A percentile compares a stretch with the other conserved stretches of the same genome.
Conservation (phyloP, 1,140 invertebrate genomes). For the Drosophila sechellia region DNA sequence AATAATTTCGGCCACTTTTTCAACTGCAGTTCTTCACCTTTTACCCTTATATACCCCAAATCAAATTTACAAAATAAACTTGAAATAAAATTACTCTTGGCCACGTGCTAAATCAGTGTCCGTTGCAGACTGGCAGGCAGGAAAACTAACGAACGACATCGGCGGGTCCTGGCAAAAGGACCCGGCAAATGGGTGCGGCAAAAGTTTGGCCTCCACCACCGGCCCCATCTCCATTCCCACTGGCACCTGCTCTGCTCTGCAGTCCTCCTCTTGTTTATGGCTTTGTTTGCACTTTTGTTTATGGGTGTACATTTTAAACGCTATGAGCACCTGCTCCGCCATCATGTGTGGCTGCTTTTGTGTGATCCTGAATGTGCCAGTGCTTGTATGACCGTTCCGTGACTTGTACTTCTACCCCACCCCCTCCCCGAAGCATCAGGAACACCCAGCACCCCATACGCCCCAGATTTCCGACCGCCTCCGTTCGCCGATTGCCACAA, state of each 20-base stretch:
- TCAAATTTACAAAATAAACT: slow-evolving; percentile 1
- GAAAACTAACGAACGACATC: slow-evolving; percentile 42
- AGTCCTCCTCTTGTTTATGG: slow-evolving; percentile 71
- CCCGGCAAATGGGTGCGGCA: slow-evolving; percentile 9
- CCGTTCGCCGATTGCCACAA: slow-evolving; percentile 36
- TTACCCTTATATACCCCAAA: background rate
- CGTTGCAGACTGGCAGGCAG: slow-evolving; percentile 11
- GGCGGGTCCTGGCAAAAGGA: slow-evolving; percentile 27
- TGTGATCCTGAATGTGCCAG: background rate
- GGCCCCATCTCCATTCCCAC: background rate
- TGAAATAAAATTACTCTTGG: background rate
- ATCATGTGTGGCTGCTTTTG: slow-evolving; percentile 28
- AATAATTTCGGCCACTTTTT: background rate
- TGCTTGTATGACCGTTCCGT: slow-evolving; percentile 58
- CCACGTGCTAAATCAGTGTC: slow-evolving; percentile 12
- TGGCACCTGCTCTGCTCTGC: background rate
- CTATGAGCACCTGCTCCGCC: slow-evolving; percentile 56
- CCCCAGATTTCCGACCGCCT: slow-evolving; percentile 4
- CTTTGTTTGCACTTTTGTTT: slow-evolving; percentile 83
- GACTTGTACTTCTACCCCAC: slow-evolving; percentile 44
- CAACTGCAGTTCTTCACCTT: background rate
- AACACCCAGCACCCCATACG: background rate
- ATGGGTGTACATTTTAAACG: slow-evolving; percentile 82
- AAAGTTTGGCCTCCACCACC: slow-evolving; percentile 1
- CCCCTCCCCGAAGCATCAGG: too few relatives aligned